Evolutionary conservation across 2,797 vertebrate genomes (phyloP), one percentile per base, ranked within the genome.

Genomic region (Pseudochaenichthys georgianus): DNA sequence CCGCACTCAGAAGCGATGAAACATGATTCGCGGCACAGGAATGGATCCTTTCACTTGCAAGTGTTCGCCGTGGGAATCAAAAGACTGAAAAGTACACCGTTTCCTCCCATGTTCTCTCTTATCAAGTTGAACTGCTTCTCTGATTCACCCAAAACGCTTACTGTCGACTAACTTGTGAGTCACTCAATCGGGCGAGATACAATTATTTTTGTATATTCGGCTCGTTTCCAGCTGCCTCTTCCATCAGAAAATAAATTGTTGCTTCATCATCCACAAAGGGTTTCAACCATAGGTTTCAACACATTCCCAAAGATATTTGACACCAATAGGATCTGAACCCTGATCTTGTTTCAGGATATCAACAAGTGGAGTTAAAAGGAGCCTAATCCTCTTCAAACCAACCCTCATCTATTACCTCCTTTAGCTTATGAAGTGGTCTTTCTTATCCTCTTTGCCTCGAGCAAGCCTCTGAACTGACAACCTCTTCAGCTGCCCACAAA

Each of bases 21-120:
- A 85, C 38, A 45, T 13, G 73, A 79, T 74, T 64, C 48, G 61
- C 41, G 1, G 64, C 41, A 69, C 59, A 54, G 53, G 43, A 78
- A 84, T 52, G 48, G 58, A 81, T 83, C 62, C 73, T 81, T 84
- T 78, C 87, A 89, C 71, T 65, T 76, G 43, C 34, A 59, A 81
- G 66, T 65, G 67, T 81, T 80, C 61, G 2, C 69, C 2, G 4
- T 42, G 75, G 52, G 83, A 89, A 89, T 88, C 77, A 88, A 88
- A 89, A 38, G 67, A 50, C 28, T 11, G 38, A 66, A 71, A 73
- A 78, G 52, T 59, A 53, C 59, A 34, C 58, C 5, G 63, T 55
- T 79, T 63, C 60, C 43, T 64, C 11, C 13, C 15, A 11, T 62
- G 45, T 65, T 70, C 64, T 10, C 6, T 78, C 60, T 79, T 64